phyloP scores from a whole-genome alignment of 2,113 vertebrate genomes.

The Varanus salvator region DNA sequence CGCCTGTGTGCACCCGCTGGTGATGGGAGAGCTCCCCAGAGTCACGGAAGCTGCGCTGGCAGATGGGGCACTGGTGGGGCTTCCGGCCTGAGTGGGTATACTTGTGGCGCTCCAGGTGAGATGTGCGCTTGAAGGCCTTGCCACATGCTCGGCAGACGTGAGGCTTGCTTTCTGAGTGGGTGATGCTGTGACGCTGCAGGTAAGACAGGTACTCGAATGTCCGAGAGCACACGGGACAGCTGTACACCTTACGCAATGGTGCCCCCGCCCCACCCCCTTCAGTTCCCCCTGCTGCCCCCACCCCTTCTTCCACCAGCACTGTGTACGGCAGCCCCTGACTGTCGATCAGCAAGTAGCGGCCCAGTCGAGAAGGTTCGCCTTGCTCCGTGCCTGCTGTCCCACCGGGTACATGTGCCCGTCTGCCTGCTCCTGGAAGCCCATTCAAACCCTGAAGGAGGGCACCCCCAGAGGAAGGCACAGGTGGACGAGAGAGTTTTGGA shows the following conservation, averaged over 20 bases:
- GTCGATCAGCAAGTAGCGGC: conserved; percentile 71
- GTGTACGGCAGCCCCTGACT: conserved; percentile 72
- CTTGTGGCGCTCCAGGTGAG: conserved; percentile 87
- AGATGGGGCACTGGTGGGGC: conserved; percentile 86
- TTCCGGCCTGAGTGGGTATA: conserved; percentile 87
- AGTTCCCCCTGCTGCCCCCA: neutral
- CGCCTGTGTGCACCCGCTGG: conserved; percentile 85
- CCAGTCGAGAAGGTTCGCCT: conserved; percentile 44
- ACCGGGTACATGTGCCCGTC: neutral
- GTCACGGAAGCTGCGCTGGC: conserved; percentile 85
- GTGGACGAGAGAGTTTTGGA: conserved; percentile 33
- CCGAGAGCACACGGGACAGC: conserved; percentile 86
- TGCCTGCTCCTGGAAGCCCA: conserved; percentile 21
- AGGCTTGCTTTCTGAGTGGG: conserved; percentile 89
- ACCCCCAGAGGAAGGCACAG: neutral
- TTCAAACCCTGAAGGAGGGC: conserved; percentile 26
- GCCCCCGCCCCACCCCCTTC: neutral
- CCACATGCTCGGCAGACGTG: conserved; percentile 86
- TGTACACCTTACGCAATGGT: conserved; percentile 80
- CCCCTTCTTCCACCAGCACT: conserved; percentile 62
- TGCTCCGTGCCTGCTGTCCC: neutral
- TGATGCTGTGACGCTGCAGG: conserved; percentile 88
- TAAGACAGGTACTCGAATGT: conserved; percentile 89
- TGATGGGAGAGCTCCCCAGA: conserved; percentile 85
- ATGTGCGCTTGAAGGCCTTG: conserved; percentile 90